Conservation (phyloP, 2,888 invertebrate species). For the Horisme vitalbata region DNA sequence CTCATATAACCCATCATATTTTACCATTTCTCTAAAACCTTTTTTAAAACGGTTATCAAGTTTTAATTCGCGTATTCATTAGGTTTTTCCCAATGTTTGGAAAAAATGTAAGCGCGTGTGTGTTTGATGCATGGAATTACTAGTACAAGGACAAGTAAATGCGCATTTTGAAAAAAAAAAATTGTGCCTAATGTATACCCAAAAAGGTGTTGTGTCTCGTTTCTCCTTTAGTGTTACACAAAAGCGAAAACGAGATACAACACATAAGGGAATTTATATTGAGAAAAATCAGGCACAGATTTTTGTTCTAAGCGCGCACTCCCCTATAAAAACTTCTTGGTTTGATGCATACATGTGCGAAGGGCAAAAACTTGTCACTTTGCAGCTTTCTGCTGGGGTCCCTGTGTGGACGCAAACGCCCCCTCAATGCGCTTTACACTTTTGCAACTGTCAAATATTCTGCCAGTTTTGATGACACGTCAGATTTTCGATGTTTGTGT, state of each 20-base stretch:
- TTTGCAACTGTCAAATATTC: conserved; percentile 26
- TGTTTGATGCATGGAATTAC: conserved; percentile 62
- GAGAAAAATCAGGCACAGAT: no score
- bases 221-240: no score
- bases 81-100: conserved; percentile 56
- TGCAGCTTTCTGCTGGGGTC: conserved; percentile 30
- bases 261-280: no score
- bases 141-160: no score
- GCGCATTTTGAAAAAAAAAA: no score
- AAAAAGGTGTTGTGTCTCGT: no score
- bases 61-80: conserved; percentile 60
- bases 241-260: no score
- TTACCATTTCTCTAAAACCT: no score
- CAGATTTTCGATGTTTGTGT: conserved; percentile 33
- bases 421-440: conserved; percentile 34
- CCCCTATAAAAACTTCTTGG: no score
- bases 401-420: conserved; percentile 42
- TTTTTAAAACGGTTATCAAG: conserved; percentile 61
- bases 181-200: no score
- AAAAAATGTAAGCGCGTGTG: conserved; percentile 56
- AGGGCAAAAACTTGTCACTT: conserved; percentile 66
- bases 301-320: no score
- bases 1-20: conserved; percentile 64
- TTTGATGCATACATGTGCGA: no score
- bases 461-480: conserved; percentile 40